phyloP scores from a whole-genome alignment of 2,888 invertebrate species.

The Eurytoma adleriae region DNA sequence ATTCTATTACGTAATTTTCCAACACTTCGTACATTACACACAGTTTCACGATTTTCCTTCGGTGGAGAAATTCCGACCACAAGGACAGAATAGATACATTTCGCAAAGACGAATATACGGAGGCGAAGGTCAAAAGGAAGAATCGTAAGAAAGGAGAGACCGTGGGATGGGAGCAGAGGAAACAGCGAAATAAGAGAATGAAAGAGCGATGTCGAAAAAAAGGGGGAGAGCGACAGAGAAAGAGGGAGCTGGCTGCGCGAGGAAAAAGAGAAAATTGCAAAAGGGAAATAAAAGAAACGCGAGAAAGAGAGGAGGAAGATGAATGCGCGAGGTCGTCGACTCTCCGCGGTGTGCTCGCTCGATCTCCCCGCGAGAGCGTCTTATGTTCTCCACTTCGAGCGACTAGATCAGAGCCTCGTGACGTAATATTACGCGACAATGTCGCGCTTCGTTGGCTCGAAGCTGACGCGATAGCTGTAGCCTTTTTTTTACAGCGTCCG shows the following conservation, averaged over 20 bases:
- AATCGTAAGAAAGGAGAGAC: slow-evolving; percentile 41
- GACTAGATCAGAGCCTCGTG: slow-evolving; percentile 21
- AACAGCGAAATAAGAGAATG: slow-evolving; percentile 33
- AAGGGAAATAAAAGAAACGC: slow-evolving; percentile 43
- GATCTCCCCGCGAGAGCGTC: slow-evolving; percentile 9
- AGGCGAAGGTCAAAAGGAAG: slow-evolving; percentile 18
- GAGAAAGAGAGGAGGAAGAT: slow-evolving; percentile 37
- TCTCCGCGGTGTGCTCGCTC: slow-evolving; percentile 6
- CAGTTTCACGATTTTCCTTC: no score
- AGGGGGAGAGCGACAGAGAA: slow-evolving; percentile 21
- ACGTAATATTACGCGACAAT: slow-evolving; percentile 48
- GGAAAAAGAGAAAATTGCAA: slow-evolving; percentile 48
- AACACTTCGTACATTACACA: no score
- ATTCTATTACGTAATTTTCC: no score
- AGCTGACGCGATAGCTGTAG: slow-evolving; percentile 11
- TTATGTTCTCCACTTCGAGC: slow-evolving; percentile 39
- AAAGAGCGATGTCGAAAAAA: background rate
- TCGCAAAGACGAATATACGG: slow-evolving; percentile 37
- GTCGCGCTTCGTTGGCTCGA: slow-evolving; percentile 13
- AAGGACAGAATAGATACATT: background rate
- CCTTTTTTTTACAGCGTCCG: background rate
- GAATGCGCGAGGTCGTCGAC: slow-evolving; percentile 39
- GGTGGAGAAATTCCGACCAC: slow-evolving; percentile 2
- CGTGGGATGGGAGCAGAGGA: slow-evolving; percentile 40
- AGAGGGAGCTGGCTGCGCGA: slow-evolving; percentile 18